These are phyloP conservation scores for Diprion similis DNA, from an alignment of 1,140 invertebrate genomes.

Conservation along the genomic window DNA sequence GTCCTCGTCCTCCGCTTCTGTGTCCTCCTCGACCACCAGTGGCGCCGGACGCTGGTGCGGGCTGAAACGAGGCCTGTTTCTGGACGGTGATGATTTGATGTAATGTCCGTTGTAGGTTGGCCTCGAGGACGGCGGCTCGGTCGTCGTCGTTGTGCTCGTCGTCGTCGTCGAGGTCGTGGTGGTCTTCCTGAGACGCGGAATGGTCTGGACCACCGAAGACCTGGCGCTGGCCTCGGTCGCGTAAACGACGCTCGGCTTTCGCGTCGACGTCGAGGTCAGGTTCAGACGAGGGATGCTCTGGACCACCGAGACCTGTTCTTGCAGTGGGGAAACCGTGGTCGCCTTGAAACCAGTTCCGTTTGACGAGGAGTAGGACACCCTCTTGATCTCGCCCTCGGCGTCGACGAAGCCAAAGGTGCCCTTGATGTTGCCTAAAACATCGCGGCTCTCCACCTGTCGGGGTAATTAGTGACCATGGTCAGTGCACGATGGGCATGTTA, in stretches of 20 bases:
- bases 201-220: slow-evolving; percentile 67
- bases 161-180: slow-evolving; percentile 47
- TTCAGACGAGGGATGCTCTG: slow-evolving; percentile 59
- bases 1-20: slow-evolving; percentile 41
- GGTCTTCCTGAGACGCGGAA: slow-evolving; percentile 63
- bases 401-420: slow-evolving; percentile 88
- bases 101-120: slow-evolving; percentile 36
- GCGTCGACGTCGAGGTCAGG: slow-evolving; percentile 46
- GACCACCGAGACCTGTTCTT: slow-evolving; percentile 60
- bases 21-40: slow-evolving; percentile 42
- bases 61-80: slow-evolving; percentile 48
- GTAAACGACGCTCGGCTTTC: slow-evolving; percentile 51
- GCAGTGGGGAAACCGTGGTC: slow-evolving; percentile 57
- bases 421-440: slow-evolving; percentile 81
- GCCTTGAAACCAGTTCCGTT: slow-evolving; percentile 65
- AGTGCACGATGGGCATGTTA: neutral
- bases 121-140: slow-evolving; percentile 37
- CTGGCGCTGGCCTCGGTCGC: slow-evolving; percentile 60
- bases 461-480: neutral
- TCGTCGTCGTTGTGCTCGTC: slow-evolving; percentile 44
- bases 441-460: slow-evolving; percentile 75
- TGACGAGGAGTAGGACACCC: slow-evolving; percentile 79
- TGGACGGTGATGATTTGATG: slow-evolving; percentile 36
- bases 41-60: slow-evolving; percentile 46
- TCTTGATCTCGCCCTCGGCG: slow-evolving; percentile 79